These are phyloP conservation scores for Alexandromys fortis DNA, from an alignment of 2,113 vertebrate genomes.

Conservation along the genomic window DNA sequence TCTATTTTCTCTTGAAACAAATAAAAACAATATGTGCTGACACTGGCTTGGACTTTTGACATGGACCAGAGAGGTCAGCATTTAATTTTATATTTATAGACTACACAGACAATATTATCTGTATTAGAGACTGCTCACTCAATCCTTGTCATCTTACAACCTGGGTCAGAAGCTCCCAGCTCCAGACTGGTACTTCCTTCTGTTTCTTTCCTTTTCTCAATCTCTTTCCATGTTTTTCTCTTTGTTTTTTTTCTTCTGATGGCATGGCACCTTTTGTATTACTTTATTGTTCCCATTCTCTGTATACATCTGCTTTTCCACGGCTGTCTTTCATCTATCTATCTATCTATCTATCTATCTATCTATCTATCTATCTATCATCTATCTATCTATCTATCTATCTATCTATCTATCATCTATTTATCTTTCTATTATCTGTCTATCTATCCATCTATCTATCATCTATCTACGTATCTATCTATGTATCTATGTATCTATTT, in stretches of 20 bases:
- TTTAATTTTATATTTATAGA: conserved; percentile 90
- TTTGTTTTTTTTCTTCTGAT: not conserved
- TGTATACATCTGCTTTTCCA: not conserved
- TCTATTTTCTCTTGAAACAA: conserved; percentile 90
- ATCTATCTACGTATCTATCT: no score
- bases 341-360: not conserved
- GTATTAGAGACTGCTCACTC: conserved; percentile 87
- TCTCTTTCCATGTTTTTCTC: no score
- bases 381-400: not conserved
- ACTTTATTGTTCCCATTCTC: not conserved
- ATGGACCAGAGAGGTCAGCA: conserved; percentile 86
- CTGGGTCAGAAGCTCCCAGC: conserved; percentile 75
- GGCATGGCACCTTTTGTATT: not conserved
- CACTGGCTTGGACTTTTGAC: conserved; percentile 88
- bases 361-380: not conserved
- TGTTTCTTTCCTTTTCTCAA: not conserved
- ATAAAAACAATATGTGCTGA: conserved; percentile 90
- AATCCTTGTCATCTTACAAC: conserved; percentile 87
- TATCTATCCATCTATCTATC: no score
- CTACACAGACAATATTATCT: conserved; percentile 86
- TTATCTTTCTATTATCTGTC: no score
- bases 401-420: not conserved
- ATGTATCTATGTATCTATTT: no score
- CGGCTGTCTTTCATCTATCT: not conserved
- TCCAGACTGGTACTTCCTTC: not conserved